Evolutionary conservation across 2,797 vertebrate species (phyloP).

Genomic region (Gephyroberyx darwinii): DNA sequence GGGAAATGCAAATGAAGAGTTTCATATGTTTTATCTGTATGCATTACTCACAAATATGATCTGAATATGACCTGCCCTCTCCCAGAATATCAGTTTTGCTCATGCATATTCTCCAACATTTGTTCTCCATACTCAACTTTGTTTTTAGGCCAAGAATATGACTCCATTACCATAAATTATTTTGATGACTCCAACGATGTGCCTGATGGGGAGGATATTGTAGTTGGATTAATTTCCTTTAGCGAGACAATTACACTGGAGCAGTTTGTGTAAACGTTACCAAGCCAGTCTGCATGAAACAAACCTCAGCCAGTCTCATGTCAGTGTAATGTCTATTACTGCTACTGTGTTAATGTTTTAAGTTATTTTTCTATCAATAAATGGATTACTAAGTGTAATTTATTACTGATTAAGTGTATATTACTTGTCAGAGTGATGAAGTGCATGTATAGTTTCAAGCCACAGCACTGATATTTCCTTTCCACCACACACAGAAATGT

Average conservation of each 20-base stretch:
- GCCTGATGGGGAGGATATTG: slow-evolving; percentile 57
- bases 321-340: slow-evolving; percentile 37
- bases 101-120: slow-evolving; percentile 42
- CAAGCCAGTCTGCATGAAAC: slow-evolving; percentile 27
- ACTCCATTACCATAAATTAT: slow-evolving; percentile 76
- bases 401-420: slow-evolving; percentile 43
- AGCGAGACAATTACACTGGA: slow-evolving; percentile 40
- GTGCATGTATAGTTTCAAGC: slow-evolving; percentile 32
- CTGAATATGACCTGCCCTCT: slow-evolving; percentile 26
- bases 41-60: slow-evolving; percentile 23
- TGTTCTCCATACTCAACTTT: slow-evolving; percentile 35
- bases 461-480: slow-evolving; percentile 15
- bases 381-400: slow-evolving; percentile 45
- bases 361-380: slow-evolving; percentile 54
- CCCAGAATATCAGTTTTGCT: slow-evolving; percentile 42
- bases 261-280: slow-evolving; percentile 35
- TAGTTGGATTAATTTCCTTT: slow-evolving; percentile 55
- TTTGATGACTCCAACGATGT: slow-evolving; percentile 67
- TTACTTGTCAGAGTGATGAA: slow-evolving; percentile 45
- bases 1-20: slow-evolving; percentile 31
- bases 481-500: slow-evolving; percentile 15
- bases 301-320: slow-evolving; percentile 31
- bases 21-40: slow-evolving; percentile 53
- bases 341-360: slow-evolving; percentile 24
- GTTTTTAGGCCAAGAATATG: slow-evolving; percentile 50